Percentiles rank a stretch among this genome's conserved stretches.
phyloP scores from a whole-genome alignment of 2,797 vertebrate species.

The Periophthalmus magnuspinnatus region DNA sequence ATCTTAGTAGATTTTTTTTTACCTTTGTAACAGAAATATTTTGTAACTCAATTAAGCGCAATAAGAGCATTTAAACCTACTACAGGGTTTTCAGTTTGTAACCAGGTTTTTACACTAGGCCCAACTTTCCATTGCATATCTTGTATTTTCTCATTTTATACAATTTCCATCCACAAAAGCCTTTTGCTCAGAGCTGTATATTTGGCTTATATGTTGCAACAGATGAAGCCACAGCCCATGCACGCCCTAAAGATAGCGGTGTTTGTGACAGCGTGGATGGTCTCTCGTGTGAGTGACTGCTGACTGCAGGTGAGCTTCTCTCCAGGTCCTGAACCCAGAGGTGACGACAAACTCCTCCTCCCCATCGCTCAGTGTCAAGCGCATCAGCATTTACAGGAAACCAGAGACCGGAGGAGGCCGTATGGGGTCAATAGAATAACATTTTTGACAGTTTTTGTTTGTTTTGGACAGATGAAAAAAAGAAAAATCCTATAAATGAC shows the following conservation, averaged over 20 bases:
- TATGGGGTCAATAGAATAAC: background rate
- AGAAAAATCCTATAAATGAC: too few species aligned
- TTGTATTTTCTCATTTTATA: background rate
- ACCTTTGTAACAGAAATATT: too few species aligned
- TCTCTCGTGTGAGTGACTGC: conserved; percentile 39
- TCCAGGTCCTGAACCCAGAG: conserved; percentile 30
- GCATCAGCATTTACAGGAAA: conserved; percentile 21
- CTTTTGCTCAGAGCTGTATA: background rate
- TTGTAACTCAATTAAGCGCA: background rate
- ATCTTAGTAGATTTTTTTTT: background rate
- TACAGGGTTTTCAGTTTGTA: background rate
- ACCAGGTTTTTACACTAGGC: background rate
- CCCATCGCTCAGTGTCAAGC: conserved; percentile 12
- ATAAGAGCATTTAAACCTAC: background rate
- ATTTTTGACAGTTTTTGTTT: background rate
- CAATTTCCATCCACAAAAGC: background rate
- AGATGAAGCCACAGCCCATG: conserved; percentile 9
- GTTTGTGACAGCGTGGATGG: conserved; percentile 38
- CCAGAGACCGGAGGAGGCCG: background rate
- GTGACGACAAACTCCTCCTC: conserved; percentile 40
- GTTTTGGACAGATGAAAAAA: background rate
- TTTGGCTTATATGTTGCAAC: background rate
- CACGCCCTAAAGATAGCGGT: conserved; percentile 47
- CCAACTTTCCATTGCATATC: conserved; percentile 10
- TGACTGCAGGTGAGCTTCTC: conserved; percentile 50